Evolutionary conservation across 2,888 invertebrate genomes (phyloP), one percentile per base, ranked within the genome.

Genomic region (Dexiosoma caninum): DNA sequence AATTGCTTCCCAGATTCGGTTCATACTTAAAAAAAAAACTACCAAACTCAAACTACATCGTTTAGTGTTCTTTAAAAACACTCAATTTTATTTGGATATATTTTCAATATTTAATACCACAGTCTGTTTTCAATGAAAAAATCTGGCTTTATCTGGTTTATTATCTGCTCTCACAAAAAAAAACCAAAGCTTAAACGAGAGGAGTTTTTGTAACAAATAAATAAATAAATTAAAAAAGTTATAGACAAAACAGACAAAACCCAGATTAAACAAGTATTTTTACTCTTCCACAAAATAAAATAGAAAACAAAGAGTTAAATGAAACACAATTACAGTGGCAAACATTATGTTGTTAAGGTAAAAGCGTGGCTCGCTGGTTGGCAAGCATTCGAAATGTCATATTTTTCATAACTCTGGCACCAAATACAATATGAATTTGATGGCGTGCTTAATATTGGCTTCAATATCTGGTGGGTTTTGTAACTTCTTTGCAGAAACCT

Each of bases 151-250:
- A 23, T 32, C 46, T 12, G 35, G 62, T 62, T 44, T 30, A 8
- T 21, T 10, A 1, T 37, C 12, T 42, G 2, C 40, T 62, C 19
- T 35, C 21, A 7, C 5, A 40, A 9, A 7, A n/a, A 6, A 62
- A 32, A 21, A 19, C 35, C 16, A 35, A n/a, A n/a, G 6, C 46
- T 62, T 35, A 35, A 16, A 35, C 9, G 14, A 46, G 8, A 46
- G 21, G 46, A 60, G 60, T 14, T 42, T 3, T 44, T 44, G 4
- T 21, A 19, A 32, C 21, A 19, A 46, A 32, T 3, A 7, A 62
- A 12, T 9, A 60, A 27, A 42, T 44, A 32, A 62, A 62, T 44
- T 21, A 62, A 59, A n/a, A 44, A 60, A 60, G 27, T n/a, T 37
- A n/a, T 37, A 8, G n/a, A 4, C n/a, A 21, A 37, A 44, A 3